Conservation (phyloP, 1,140 invertebrate species). For the Thrips palmi region DNA sequence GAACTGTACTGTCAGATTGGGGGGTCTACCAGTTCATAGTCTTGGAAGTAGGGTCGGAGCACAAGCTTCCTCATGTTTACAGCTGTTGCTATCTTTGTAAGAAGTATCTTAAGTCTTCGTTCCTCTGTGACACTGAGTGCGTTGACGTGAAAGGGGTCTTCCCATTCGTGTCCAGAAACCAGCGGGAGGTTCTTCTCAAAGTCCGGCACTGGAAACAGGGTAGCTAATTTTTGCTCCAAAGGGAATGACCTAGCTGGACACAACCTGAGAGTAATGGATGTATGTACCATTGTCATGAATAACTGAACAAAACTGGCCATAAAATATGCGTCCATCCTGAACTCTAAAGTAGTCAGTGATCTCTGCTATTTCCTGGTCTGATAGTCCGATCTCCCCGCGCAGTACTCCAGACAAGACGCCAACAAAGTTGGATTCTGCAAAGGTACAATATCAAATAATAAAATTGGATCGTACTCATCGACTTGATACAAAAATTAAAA, state of each 20-base stretch:
- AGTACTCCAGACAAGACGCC: slow-evolving; percentile 40
- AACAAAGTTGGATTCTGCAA: slow-evolving; percentile 45
- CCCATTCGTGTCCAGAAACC: slow-evolving; percentile 36
- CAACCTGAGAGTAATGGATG: not conserved
- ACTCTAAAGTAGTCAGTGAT: slow-evolving; percentile 51
- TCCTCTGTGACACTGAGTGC: slow-evolving; percentile 36
- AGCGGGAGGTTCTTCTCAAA: slow-evolving; percentile 26
- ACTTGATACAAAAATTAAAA: slow-evolving; percentile 11
- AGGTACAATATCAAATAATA: slow-evolving; percentile 7
- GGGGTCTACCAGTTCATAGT: slow-evolving; percentile 48
- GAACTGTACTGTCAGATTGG: slow-evolving; percentile 5
- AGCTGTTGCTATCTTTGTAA: slow-evolving; percentile 41
- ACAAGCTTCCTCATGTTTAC: slow-evolving; percentile 32
- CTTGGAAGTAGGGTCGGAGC: slow-evolving; percentile 50
- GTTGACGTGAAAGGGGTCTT: slow-evolving; percentile 37
- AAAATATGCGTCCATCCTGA: slow-evolving; percentile 47
- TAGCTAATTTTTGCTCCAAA: slow-evolving; percentile 2
- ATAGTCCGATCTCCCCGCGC: slow-evolving; percentile 36
- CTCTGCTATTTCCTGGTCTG: slow-evolving; percentile 44
- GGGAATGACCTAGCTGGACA: not conserved
- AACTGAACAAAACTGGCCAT: slow-evolving; percentile 47
- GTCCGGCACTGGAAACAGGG: slow-evolving; percentile 25
- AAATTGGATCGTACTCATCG: too few relatives aligned
- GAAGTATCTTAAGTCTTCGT: slow-evolving; percentile 36
- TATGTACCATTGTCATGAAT: slow-evolving; percentile 34